Base-by-base conservation (phyloP, 2,113 vertebrate species). In the Pseudolaguvia tuberculata region DNA sequence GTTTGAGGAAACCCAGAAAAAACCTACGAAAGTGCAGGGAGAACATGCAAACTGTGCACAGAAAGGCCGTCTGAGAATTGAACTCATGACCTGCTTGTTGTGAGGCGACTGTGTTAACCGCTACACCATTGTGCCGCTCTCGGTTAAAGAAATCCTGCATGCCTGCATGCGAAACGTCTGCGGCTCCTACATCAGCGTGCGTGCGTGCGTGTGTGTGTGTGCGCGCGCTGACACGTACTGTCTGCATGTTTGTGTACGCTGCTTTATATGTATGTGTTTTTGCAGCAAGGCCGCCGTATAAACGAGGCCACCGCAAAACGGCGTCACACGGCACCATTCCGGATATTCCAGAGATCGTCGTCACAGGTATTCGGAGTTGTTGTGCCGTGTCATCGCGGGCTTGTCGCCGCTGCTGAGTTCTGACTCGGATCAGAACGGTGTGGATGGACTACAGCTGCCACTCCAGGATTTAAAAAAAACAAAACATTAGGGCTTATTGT, bases 241-340 rank as follows among this genome's bases (percentile, higher is more conserved):
- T 93, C 91, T 93, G 96, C 96, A 97, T 94, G 96, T 84, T 77
- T 81, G 81, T 96, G 93, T 95, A 91, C 87, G 86, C 86, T 84
- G 88, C 89, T 94, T 86, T 94, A 79, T 87, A 80, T 88, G 83
- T 97, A 90, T 97, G 92, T 99, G 90, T 97, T 94, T 97, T 96
- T 90, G 92, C 97, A 94, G 95, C 92, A 93, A 91, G 87, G 87
- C 87, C 88, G 82, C 96, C 91, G 92, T 94, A 92, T 94, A 99
- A 97, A 93, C 94, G 92, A 93, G 96, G 97, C 89, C 97, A 99
- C 87, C 96, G 96, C 95, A 99, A 99, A 98, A 99, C 97, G 69
- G 97, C 97, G 88, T 99, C 97, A 82, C 94, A 92, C 91, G 97
- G 97, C 92, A 99, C 95, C 94, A 97, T 99, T 94, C 94, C 97